Base-by-base conservation (phyloP, 1,140 invertebrate genomes). In the Drosophila triauraria region DNA sequence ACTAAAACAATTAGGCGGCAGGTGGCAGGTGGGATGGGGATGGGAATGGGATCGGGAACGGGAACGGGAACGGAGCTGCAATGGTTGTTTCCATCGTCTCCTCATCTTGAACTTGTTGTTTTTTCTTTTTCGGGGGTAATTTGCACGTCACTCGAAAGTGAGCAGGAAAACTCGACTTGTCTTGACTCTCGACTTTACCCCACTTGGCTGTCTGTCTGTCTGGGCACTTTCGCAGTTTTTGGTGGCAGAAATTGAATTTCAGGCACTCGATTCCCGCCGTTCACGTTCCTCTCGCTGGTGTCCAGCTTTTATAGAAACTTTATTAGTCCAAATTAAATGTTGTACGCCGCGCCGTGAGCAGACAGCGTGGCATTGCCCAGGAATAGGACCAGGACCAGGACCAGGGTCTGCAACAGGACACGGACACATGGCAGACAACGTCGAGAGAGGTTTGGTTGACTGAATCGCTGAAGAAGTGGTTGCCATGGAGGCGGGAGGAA, bases 271-370 rank as follows among this genome's bases (percentile, higher is more conserved):
- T 77, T 54, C 25, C 20, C 43, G 51, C 67, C n/a, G 50, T 47
- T 60, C 30, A 10, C 32, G 40, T 47, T 63, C 47, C 63, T n/a
- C 50, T 46, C 20, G 5, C 4, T 3, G 51, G 53, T 54, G 32
- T 54, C 32, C 53, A 54, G 59, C 65, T 84, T 80, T 78, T 83
- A 76, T 87, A 51, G 85, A 88, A 87, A 87, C 84, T 88, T 87
- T 80, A 87, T 87, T 87, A 87, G 77, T 78, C 56, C 68, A 84
- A 88, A 88, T 87, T 88, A 88, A 87, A 88, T 84, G 84, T 77
- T 82, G 75, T 82, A 59, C 76, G 83, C 83, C 76, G 83, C 82
- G 63, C 70, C 67, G 63, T 50, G 65, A 75, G 83, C 80, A 87
- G 85, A 87, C 80, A 87, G 84, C 84, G 80, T 88, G 71, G 80